Evolutionary conservation across 2,888 invertebrate species (phyloP), one percentile per base, ranked within the genome.

Genomic region (Prosapia bicincta): DNA sequence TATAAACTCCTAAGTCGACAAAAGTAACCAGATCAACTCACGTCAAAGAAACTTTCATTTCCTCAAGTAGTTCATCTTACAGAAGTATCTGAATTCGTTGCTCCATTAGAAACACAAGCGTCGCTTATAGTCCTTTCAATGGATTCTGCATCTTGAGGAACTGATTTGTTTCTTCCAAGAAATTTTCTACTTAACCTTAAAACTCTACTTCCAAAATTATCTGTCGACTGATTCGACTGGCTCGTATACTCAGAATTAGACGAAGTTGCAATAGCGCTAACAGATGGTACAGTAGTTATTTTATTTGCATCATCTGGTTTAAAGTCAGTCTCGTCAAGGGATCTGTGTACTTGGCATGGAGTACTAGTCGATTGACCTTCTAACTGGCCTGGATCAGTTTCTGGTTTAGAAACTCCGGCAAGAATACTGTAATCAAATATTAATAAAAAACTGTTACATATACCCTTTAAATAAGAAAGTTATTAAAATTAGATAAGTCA

Each of bases 161-260:
- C 54, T 20, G 54, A 20, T 26, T 65, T 68, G 5, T 28, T 43
- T 23, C 74, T 70, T n/a, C 71, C 66, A 1, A 76, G 69, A 24
- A 76, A 74, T 23, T 72, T 70, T n/a, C 72, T 66, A 32, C 76
- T 76, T 43, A 76, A 66, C 69, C 76, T 74, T 28, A 76, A 65
- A 66, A 76, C 74, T 71, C 43, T 66, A 28, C 30, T 67, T 0
- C 76, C 74, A 23, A 76, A 76, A 67, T 76, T 74, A 72, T 76
- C 76, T 23, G 26, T 43, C 7, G 54, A 26, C 30, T 30, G 71
- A 71, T 66, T n/a, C n/a, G n/a, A n/a, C 43, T 71, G 71, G 66
- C 71, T 71, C 65, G 71, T 65, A n/a, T 26, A 54, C 28, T 72
- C 72, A 30, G 66, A 24, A 24, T 9, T 66, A n/a, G 54, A 24